Conservation (phyloP, 2,888 invertebrate genomes). For the Agrotis exclamationis region DNA sequence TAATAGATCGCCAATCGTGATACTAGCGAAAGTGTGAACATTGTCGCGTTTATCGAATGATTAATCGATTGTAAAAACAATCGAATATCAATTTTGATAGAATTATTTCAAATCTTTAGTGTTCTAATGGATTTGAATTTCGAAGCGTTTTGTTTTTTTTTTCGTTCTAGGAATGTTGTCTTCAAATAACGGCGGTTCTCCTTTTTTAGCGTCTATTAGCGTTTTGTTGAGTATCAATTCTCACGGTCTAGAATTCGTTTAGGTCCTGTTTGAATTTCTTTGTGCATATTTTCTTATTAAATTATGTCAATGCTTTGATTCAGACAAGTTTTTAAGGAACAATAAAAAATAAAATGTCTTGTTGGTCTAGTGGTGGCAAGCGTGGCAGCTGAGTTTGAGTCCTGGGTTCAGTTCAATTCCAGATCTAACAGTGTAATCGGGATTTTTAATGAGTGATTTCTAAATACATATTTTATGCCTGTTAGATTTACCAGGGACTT, state of each 20-base stretch:
- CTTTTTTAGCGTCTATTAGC: slow-evolving; percentile 38
- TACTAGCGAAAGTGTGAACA: slow-evolving; percentile 56
- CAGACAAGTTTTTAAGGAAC: not conserved
- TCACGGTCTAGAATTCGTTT: slow-evolving; percentile 27
- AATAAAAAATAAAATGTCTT: too few species aligned
- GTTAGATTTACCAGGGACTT: too few species aligned
- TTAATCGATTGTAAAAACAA: slow-evolving; percentile 24
- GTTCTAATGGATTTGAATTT: slow-evolving; percentile 6
- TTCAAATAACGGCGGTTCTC: slow-evolving; percentile 20
- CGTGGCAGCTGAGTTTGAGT: too few species aligned
- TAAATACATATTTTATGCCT: too few species aligned
- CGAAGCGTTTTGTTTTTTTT: slow-evolving; percentile 20
- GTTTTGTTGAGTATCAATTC: slow-evolving; percentile 29
- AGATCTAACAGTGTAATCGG: too few species aligned
- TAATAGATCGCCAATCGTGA: slow-evolving; percentile 28
- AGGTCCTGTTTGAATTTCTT: not conserved
- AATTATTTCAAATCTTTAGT: slow-evolving; percentile 14
- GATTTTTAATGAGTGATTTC: too few species aligned
- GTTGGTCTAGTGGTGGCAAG: too few species aligned
- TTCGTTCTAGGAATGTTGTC: slow-evolving; percentile 40
- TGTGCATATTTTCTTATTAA: not conserved
- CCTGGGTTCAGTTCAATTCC: too few species aligned
- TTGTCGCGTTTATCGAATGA: slow-evolving; percentile 17
- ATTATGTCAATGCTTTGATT: not conserved
- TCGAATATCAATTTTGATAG: slow-evolving; percentile 19